Evolutionary conservation across 2,888 invertebrate genomes (phyloP).

Genomic region (Bembecia ichneumoniformis): DNA sequence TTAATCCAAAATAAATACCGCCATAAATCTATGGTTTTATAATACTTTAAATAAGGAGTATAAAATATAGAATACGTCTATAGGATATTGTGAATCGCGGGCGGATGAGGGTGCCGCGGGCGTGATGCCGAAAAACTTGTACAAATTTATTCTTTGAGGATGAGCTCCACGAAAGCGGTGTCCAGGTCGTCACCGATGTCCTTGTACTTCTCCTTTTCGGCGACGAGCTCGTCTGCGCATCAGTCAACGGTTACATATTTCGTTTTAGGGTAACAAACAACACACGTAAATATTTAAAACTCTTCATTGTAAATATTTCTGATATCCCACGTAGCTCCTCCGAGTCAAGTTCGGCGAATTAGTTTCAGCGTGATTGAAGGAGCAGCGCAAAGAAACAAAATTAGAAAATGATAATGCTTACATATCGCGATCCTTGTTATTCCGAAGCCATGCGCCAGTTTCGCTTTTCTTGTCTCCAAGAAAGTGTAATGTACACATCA

Average conservation of each 20-base stretch:
- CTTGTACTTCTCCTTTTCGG: conserved; percentile 99
- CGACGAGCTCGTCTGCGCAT: conserved; percentile 90
- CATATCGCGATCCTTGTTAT: conserved; percentile 53
- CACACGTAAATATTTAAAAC: neutral
- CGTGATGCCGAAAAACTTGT: conserved; percentile 6
- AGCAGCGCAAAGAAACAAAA: conserved; percentile 4
- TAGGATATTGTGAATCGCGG: conserved; percentile 45
- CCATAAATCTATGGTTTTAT: conserved; percentile 59
- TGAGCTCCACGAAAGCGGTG: conserved; percentile 96
- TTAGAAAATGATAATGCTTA: conserved; percentile 41
- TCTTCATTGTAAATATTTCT: neutral
- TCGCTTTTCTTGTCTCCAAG: conserved; percentile 10
- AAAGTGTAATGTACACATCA: neutral
- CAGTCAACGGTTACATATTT: conserved; percentile 7
- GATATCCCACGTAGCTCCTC: conserved; percentile 1
- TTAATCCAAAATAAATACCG: conserved; percentile 69
- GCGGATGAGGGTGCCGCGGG: conserved; percentile 23
- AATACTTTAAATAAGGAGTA: conserved; percentile 64
- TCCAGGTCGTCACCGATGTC: conserved; percentile 99
- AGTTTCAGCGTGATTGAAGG: conserved; percentile 22
- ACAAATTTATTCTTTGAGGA: conserved; percentile 77
- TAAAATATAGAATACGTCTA: conserved; percentile 62
- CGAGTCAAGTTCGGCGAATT: conserved; percentile 54
- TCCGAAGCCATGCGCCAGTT: conserved; percentile 64
- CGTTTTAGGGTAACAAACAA: neutral